A percentile compares a stretch with the other conserved stretches of the same genome.
phyloP scores from a whole-genome alignment of 2,888 invertebrate genomes.

The Chrysotoxum bicinctum region DNA sequence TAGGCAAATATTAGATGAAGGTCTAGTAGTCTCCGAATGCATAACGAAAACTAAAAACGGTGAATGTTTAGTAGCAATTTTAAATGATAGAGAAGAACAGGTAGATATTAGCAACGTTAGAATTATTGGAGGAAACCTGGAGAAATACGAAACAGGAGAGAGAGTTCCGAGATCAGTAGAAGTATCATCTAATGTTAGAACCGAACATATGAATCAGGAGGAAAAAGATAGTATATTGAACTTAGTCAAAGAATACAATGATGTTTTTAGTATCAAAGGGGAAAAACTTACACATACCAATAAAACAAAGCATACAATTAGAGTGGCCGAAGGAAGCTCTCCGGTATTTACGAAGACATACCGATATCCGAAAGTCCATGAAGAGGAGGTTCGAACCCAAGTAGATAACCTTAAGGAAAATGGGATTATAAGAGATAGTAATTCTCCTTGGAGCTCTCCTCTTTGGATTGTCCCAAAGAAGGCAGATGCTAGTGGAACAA shows the following conservation, averaged over 20 bases:
- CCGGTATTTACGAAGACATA: background rate
- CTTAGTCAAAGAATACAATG: background rate
- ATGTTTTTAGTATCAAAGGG: background rate
- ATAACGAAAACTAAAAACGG: too few relatives aligned
- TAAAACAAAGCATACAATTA: background rate
- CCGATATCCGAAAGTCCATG: background rate
- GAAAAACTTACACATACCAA: background rate
- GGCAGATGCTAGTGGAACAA: conserved; percentile 2
- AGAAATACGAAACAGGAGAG: too few relatives aligned
- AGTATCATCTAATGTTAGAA: too few relatives aligned
- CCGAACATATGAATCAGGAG: background rate
- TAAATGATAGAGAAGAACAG: too few relatives aligned
- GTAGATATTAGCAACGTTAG: too few relatives aligned
- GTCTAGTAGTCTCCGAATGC: too few relatives aligned
- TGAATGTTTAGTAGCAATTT: too few relatives aligned
- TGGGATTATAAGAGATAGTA: background rate
- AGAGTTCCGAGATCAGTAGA: too few relatives aligned
- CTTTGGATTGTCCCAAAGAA: background rate
- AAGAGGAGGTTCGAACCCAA: background rate
- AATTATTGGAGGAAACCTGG: too few relatives aligned
- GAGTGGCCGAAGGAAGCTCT: background rate
- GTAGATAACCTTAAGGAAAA: background rate
- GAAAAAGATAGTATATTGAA: background rate
- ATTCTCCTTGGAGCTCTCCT: background rate
- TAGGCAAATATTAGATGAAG: too few relatives aligned